These are phyloP conservation scores for Rana temporaria DNA, from an alignment of 2,113 vertebrate genomes.

Conservation along the genomic window DNA sequence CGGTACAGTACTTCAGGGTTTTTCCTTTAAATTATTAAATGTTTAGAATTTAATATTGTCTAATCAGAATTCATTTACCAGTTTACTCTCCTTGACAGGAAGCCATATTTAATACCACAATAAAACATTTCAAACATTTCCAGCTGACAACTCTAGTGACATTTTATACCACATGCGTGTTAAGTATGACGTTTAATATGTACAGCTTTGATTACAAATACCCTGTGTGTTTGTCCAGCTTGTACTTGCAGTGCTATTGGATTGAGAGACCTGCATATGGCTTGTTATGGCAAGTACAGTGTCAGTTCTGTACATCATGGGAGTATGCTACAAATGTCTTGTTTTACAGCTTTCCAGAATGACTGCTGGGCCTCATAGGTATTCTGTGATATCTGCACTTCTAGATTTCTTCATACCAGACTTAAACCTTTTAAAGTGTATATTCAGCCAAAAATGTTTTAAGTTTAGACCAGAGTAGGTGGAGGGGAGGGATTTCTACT, in stretches of 20 bases:
- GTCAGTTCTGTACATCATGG: not conserved
- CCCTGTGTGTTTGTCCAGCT: not conserved
- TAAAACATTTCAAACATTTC: constrained; percentile 3
- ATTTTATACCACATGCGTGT: constrained; percentile 20
- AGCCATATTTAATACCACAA: not conserved
- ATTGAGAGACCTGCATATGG: not conserved
- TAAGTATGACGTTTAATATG: constrained; percentile 30
- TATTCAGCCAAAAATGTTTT: no score
- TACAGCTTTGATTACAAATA: constrained; percentile 18
- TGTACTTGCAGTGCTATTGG: not conserved
- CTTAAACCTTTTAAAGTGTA: no score
- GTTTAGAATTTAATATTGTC: no score
- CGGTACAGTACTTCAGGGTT: no score
- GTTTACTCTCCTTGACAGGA: not conserved
- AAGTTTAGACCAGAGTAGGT: no score
- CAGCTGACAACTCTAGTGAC: constrained; percentile 33
- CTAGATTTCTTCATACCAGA: no score
- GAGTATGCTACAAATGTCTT: no score
- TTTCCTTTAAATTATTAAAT: no score
- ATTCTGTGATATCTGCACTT: no score
- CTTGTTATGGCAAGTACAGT: not conserved
- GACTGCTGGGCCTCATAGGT: no score
- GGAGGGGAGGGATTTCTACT: no score
- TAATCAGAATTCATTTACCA: not conserved
- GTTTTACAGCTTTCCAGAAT: no score